Percentiles rank a stretch among this genome's conserved stretches.
Conservation (phyloP, 2,797 vertebrate genomes). For the Syncerus caffer region DNA sequence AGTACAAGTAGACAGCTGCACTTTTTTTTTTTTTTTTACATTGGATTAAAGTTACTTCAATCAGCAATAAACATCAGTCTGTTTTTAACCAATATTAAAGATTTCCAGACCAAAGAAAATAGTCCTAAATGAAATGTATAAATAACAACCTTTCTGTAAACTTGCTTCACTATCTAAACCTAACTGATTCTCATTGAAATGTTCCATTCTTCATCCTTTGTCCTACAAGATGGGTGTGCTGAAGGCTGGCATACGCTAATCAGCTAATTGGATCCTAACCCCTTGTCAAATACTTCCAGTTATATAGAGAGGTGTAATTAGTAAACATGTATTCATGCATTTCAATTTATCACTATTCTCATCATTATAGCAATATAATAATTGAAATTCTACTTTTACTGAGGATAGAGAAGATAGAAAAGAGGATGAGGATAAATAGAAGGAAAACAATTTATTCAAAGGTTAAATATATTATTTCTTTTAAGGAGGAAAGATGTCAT, state of each 20-base stretch:
- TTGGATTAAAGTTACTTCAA: slow-evolving; percentile 55
- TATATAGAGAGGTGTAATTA: not conserved
- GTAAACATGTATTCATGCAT: not conserved
- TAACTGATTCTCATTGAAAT: not conserved
- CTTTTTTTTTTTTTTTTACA: slow-evolving; percentile 63
- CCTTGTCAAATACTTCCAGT: not conserved
- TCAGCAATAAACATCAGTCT: slow-evolving; percentile 58
- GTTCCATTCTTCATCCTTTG: not conserved
- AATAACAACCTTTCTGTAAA: not conserved
- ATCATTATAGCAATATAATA: not conserved
- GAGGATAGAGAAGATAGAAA: not conserved
- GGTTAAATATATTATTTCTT: not conserved
- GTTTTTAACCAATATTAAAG: slow-evolving; percentile 69
- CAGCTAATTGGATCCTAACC: not conserved
- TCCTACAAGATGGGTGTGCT: not conserved
- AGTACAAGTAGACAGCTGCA: slow-evolving; percentile 68
- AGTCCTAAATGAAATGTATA: not conserved
- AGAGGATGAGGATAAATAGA: not conserved
- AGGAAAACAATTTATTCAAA: not conserved
- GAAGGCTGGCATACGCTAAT: not conserved
- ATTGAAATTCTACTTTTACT: not conserved
- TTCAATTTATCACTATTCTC: not conserved
- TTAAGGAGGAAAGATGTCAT: not conserved
- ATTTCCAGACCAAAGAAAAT: slow-evolving; percentile 69
- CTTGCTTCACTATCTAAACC: not conserved